Conservation (phyloP, 2,888 invertebrate genomes). For the Drosophila nr. fundita region DNA sequence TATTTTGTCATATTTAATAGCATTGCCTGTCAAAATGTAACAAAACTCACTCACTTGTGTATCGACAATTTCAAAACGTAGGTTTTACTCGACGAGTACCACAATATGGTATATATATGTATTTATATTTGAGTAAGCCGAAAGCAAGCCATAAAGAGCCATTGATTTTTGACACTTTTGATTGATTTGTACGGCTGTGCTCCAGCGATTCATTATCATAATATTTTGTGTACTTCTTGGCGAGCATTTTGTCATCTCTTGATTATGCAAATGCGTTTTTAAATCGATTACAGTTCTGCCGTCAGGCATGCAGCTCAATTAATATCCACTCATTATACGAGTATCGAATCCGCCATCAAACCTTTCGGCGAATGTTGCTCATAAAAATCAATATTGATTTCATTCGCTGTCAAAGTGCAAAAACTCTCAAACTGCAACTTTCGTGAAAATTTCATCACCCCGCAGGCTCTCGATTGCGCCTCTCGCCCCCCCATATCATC, state of each 20-base stretch:
- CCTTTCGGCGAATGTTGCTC: conserved; percentile 17
- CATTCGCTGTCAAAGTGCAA: conserved; percentile 66
- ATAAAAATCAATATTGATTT: conserved; percentile 68
- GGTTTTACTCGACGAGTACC: conserved; percentile 11
- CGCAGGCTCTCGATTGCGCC: conserved; percentile 27
- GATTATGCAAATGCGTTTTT: conserved; percentile 56
- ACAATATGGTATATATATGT: background rate
- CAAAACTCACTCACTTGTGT: conserved; percentile 25
- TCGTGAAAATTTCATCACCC: conserved; percentile 38
- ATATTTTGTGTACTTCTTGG: background rate
- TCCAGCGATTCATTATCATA: conserved; percentile 4
- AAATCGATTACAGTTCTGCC: conserved; percentile 12
- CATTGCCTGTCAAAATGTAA: conserved; percentile 59
- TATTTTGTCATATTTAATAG: conserved; percentile 67
- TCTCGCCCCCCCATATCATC: background rate
- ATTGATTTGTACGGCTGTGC: conserved; percentile 48
- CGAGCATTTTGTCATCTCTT: conserved; percentile 24
- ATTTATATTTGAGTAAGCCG: background rate
- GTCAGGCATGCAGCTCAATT: conserved; percentile 21
- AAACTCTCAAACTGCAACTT: conserved; percentile 63
- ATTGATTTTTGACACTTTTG: conserved; percentile 34
- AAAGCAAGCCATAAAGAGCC: background rate
- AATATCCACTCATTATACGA: conserved; percentile 30
- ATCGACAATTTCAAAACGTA: conserved; percentile 34
- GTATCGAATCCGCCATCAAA: conserved; percentile 8